Evolutionary conservation across 2,797 vertebrate genomes (phyloP).

Genomic region (Hippoglossus hippoglossus): DNA sequence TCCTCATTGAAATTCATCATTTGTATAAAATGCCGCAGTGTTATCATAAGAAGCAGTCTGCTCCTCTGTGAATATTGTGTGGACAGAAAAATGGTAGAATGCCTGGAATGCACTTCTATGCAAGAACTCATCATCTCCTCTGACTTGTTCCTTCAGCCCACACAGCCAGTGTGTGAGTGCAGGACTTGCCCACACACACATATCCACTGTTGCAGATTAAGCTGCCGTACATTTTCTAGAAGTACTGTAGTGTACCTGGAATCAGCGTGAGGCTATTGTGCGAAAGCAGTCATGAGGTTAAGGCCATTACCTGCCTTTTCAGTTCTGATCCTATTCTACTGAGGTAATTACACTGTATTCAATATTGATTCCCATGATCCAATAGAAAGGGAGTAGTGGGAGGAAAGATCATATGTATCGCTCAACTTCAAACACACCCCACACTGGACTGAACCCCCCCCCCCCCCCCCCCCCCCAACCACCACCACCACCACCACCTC

Average conservation of each 20-base stretch:
- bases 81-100: constrained; percentile 11
- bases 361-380: no score
- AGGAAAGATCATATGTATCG: no score
- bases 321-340: constrained; percentile 21
- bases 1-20: neutral
- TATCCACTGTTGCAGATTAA: constrained; percentile 27
- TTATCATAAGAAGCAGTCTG: neutral
- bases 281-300: constrained; percentile 1
- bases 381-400: no score
- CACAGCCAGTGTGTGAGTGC: constrained; percentile 42
- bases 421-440: no score
- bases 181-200: constrained; percentile 10
- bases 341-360: neutral
- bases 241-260: neutral
- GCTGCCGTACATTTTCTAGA: constrained; percentile 14
- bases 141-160: constrained; percentile 49
- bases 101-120: constrained; percentile 16
- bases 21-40: neutral
- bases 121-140: constrained; percentile 31
- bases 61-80: neutral
- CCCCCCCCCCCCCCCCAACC: no score
- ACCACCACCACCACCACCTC: no score
- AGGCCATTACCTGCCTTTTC: constrained; percentile 7
- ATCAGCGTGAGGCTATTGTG: constrained; percentile 8
- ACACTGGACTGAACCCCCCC: no score